These are phyloP conservation scores for Sternotherus odoratus DNA, from an alignment of 2,797 vertebrate genomes.

Conservation along the genomic window DNA sequence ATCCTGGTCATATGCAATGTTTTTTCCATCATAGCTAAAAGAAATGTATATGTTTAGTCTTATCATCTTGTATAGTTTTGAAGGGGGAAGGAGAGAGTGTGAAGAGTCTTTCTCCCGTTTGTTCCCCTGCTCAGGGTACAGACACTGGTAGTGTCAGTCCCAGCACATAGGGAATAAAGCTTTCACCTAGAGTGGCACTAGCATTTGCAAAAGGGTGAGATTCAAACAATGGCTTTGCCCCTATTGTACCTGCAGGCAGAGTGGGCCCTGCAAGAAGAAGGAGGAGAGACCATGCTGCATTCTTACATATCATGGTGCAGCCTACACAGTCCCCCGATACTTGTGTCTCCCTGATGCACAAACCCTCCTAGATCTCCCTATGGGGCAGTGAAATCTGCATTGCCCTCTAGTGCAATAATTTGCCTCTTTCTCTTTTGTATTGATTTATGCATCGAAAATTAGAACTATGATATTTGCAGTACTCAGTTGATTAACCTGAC, in stretches of 20 bases:
- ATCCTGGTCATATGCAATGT: rapidly evolving
- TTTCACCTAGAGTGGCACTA: not conserved
- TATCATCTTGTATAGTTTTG: not conserved
- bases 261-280: not conserved
- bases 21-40: not conserved
- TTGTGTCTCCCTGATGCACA: not conserved
- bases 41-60: not conserved
- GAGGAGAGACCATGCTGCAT: not conserved
- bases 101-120: not conserved
- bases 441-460: constrained; percentile 50
- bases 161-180: not conserved
- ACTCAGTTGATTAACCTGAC: not conserved
- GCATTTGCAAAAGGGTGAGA: not conserved
- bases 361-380: rapidly evolving
- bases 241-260: not conserved
- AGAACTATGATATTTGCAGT: constrained; percentile 55
- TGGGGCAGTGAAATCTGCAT: not conserved
- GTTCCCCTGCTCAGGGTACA: no score
- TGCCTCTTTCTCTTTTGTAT: constrained; percentile 20
- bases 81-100: not conserved
- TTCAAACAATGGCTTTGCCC: not conserved
- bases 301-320: not conserved
- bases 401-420: not conserved
- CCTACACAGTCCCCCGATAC: not conserved
- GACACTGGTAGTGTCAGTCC: not conserved